Percentiles rank a stretch among this genome's conserved stretches.
Conservation (phyloP, 1,140 invertebrate genomes). For the Hyphantria cunea region DNA sequence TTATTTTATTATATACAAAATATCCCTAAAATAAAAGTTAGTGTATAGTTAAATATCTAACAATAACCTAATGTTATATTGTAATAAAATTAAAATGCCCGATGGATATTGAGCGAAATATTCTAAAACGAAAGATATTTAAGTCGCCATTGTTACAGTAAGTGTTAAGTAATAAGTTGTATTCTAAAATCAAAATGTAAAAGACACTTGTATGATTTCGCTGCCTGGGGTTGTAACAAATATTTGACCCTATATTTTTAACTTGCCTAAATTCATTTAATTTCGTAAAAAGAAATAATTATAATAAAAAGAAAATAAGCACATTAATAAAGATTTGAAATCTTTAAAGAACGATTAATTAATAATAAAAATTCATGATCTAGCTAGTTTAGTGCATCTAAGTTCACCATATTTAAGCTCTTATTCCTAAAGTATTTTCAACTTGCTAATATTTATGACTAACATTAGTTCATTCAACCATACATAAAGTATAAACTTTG, state of each 20-base stretch:
- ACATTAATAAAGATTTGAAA: neutral
- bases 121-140: neutral
- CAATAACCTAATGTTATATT: too few species aligned
- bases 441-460: too few species aligned
- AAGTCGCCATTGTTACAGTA: neutral
- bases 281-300: neutral
- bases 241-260: neutral
- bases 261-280: neutral
- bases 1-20: constrained; percentile 14
- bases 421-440: too few species aligned
- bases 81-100: constrained; percentile 16
- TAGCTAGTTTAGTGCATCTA: too few species aligned
- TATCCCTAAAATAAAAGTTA: neutral
- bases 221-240: constrained; percentile 9
- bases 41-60: too few species aligned
- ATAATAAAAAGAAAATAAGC: neutral
- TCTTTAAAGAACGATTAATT: too few species aligned
- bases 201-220: neutral
- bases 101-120: neutral
- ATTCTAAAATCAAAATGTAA: constrained; percentile 2
- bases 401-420: too few species aligned
- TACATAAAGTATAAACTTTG: too few species aligned
- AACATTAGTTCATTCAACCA: too few species aligned
- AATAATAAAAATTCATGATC: too few species aligned
- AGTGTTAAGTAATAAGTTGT: too few species aligned